phyloP scores from a whole-genome alignment of 1,140 invertebrate genomes.

The Rhopalosiphum padi region DNA sequence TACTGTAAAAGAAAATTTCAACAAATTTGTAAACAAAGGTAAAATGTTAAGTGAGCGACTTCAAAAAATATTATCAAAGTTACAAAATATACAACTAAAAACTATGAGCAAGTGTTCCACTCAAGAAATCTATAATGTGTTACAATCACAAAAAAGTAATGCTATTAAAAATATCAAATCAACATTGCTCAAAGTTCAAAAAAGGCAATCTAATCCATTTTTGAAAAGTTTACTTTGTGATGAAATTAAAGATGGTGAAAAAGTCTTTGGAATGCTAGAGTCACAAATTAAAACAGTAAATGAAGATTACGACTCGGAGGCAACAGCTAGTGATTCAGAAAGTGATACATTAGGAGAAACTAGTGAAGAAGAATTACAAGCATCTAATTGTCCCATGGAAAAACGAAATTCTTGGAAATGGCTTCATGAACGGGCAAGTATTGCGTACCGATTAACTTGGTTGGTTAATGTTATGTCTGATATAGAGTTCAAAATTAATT shows the following conservation, averaged over 20 bases:
- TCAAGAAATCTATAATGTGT: conserved; percentile 54
- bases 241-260: conserved; percentile 57
- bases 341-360: conserved; percentile 53
- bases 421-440: conserved; percentile 45
- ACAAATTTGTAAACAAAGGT: conserved; percentile 41
- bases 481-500: conserved; percentile 55
- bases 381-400: conserved; percentile 36
- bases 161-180: conserved; percentile 55
- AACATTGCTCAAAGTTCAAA: conserved; percentile 52
- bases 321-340: conserved; percentile 54
- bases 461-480: conserved; percentile 55
- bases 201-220: conserved; percentile 54
- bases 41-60: conserved; percentile 42
- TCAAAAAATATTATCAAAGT: conserved; percentile 49
- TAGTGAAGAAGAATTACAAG: conserved; percentile 50
- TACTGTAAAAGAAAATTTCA: conserved; percentile 47
- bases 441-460: conserved; percentile 51
- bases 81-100: conserved; percentile 52
- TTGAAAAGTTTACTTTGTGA: conserved; percentile 50
- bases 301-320: conserved; percentile 55
- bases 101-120: conserved; percentile 54
- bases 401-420: conserved; percentile 47
- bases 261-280: conserved; percentile 47
- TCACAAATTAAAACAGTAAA: conserved; percentile 53
- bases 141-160: conserved; percentile 56